Evolutionary conservation across 2,113 vertebrate species (phyloP).

Genomic region (Mystacornis crossleyi): DNA sequence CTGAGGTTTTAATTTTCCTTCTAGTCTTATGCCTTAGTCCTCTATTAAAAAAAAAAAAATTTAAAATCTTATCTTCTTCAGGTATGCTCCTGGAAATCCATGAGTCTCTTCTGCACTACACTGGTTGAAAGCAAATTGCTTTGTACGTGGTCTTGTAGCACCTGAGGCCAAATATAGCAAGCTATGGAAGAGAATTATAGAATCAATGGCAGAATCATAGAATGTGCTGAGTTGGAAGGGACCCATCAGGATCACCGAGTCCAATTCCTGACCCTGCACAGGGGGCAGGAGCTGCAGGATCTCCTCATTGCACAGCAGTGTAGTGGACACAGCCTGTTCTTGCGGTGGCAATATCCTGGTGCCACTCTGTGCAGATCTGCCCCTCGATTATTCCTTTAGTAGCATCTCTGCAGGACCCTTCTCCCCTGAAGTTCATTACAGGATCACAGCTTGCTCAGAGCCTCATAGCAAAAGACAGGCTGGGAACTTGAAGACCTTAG

Average conservation of each 20-base stretch:
- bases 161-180: background rate
- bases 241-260: background rate
- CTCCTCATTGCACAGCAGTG: background rate
- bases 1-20: background rate
- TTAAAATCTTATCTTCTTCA: background rate
- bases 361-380: background rate
- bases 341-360: background rate
- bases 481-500: background rate
- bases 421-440: background rate
- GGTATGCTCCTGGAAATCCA: background rate
- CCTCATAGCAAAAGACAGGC: background rate
- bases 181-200: background rate
- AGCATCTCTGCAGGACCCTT: background rate
- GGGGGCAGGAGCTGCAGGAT: background rate
- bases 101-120: background rate
- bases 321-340: background rate
- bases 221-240: background rate
- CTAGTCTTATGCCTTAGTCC: background rate
- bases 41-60: background rate
- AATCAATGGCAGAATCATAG: background rate
- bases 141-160: accelerated
- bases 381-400: background rate
- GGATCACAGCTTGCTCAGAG: background rate
- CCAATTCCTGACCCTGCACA: too few relatives aligned
- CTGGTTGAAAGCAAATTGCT: background rate